These are phyloP conservation scores for Hanleya hanleyi DNA, from an alignment of 2,888 invertebrate genomes.

Conservation along the genomic window DNA sequence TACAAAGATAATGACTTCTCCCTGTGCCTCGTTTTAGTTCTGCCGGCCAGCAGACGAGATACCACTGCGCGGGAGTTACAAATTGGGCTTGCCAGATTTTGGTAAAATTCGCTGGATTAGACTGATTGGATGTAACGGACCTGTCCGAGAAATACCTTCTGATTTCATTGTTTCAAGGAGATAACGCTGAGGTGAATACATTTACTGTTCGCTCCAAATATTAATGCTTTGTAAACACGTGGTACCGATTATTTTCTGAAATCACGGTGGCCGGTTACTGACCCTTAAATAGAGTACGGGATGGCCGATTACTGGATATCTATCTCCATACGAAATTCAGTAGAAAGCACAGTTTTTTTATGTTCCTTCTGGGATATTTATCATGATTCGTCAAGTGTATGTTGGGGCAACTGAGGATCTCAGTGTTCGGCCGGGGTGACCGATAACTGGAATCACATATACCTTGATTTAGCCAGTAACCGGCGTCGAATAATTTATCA, in stretches of 20 bases:
- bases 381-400: background rate
- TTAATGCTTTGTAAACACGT: too few relatives aligned
- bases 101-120: background rate
- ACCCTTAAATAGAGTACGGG: background rate
- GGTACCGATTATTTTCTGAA: background rate
- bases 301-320: conserved; percentile 1
- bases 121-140: background rate
- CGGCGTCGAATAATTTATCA: background rate
- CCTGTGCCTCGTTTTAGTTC: background rate
- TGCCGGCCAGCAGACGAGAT: background rate
- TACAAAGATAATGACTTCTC: conserved; percentile 1
- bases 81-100: background rate
- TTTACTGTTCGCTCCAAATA: too few relatives aligned
- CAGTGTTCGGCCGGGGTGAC: conserved; percentile 5
- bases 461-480: background rate
- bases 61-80: background rate
- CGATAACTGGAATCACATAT: background rate
- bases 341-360: background rate
- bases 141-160: background rate
- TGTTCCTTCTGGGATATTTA: background rate
- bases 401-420: too few relatives aligned
- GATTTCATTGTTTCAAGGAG: too few relatives aligned
- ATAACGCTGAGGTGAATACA: background rate
- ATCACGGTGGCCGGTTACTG: background rate
- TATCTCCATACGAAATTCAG: background rate